These are phyloP conservation scores for Otus scops DNA, from an alignment of 2,797 vertebrate genomes.

Conservation along the genomic window DNA sequence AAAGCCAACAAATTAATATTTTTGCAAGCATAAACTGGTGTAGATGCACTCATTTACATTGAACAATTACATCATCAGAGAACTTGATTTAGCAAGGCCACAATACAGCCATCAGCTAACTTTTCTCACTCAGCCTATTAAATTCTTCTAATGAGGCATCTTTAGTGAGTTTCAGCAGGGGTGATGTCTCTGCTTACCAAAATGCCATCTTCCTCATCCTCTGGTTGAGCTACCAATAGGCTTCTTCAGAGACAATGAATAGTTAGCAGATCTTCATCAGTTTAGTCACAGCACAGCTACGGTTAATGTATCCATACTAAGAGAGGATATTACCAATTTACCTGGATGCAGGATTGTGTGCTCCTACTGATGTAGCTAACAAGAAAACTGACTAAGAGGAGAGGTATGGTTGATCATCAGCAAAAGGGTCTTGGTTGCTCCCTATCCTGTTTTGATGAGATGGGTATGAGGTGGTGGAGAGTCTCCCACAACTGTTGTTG, in stretches of 20 bases:
- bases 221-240: neutral
- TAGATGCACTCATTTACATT: neutral
- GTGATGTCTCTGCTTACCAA: neutral
- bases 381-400: neutral
- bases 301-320: neutral
- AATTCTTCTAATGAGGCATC: neutral
- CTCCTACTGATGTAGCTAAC: neutral
- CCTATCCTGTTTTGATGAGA: neutral
- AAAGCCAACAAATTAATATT: constrained; percentile 37
- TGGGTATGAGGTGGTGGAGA: neutral
- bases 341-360: neutral
- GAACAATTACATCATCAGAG: neutral
- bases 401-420: neutral
- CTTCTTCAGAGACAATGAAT: neutral
- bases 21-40: neutral
- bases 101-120: neutral
- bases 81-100: constrained; percentile 19
- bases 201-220: neutral
- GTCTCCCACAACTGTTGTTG: neutral
- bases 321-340: neutral
- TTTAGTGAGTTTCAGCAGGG: neutral
- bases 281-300: neutral
- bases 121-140: constrained; percentile 44
- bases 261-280: neutral
- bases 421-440: constrained; percentile 36